Base-by-base conservation (phyloP, 2,888 invertebrate genomes). In the Brachyptera risi region DNA sequence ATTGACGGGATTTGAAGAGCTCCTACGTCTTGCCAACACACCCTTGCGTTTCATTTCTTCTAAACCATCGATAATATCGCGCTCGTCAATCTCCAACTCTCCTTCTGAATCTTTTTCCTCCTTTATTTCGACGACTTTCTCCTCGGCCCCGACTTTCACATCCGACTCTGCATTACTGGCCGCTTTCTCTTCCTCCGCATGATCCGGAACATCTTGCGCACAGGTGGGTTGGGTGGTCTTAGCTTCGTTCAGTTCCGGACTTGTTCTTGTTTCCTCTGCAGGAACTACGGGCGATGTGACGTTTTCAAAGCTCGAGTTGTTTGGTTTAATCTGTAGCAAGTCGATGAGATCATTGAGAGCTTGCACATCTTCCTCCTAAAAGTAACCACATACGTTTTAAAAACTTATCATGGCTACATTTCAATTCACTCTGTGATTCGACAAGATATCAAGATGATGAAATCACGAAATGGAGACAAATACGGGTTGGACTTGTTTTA, bases 321-420 rank as follows among this genome's bases (percentile, higher is more conserved):
- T 37, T 66, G 91, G 88, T 76, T 90, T 90, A 68, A 92, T 92
- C 79, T 91, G 90, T 70, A 92, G 76, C 68, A 92, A 78, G 74
- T 90, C 87, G 74, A 92, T 86, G 60, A 92, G 77, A 75, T 91
- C 91, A 77, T 89, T 87, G 78, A 92, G 83, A 71, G 88, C 89
- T 72, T 87, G 87, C 69, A 92, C 84, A 78, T 92, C 91, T 69
- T 83, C 84, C 67, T 87, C 87, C 88, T 88, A 78, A 68, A 82
- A 80, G n/a, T n/a, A n/a, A n/a, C n/a, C n/a, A n/a, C n/a, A n/a
- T n/a, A n/a, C n/a, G n/a, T n/a, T n/a, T n/a, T n/a, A n/a, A n/a
- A n/a, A n/a, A n/a, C n/a, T n/a, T n/a, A n/a, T n/a, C n/a, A n/a
- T n/a, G n/a, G n/a, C n/a, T n/a, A n/a, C n/a, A n/a, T n/a, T n/a